Evolutionary conservation across 1,140 invertebrate species (phyloP).

Genomic region (Bombyx mandarina): DNA sequence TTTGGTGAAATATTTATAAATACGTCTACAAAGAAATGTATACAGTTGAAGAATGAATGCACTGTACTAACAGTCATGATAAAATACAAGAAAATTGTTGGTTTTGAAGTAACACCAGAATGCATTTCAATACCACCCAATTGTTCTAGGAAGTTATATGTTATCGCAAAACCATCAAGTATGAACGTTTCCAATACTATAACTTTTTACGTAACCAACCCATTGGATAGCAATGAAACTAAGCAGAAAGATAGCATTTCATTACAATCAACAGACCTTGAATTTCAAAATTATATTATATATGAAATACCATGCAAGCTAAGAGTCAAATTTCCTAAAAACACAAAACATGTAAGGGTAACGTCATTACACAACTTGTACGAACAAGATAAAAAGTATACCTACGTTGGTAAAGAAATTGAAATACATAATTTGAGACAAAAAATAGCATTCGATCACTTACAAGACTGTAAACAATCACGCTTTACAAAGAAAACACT

Average conservation of each 20-base stretch:
- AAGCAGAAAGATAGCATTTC: no score
- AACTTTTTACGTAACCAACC: constrained; percentile 41
- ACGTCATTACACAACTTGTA: constrained; percentile 51
- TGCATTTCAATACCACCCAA: constrained; percentile 40
- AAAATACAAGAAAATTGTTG: constrained; percentile 31
- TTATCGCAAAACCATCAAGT: constrained; percentile 40
- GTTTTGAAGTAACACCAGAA: constrained; percentile 36
- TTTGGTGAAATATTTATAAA: constrained; percentile 47
- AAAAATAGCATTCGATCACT: constrained; percentile 22
- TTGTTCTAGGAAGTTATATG: constrained; percentile 26
- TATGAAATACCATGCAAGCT: constrained; percentile 32
- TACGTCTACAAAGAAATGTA: constrained; percentile 29
- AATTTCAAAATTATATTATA: constrained; percentile 29
- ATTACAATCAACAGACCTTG: neutral
- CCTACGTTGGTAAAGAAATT: constrained; percentile 37
- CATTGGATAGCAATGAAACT: constrained; percentile 13
- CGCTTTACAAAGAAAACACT: constrained; percentile 19
- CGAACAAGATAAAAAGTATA: constrained; percentile 33
- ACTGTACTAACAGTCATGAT: constrained; percentile 35
- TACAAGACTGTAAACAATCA: constrained; percentile 23
- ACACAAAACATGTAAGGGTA: constrained; percentile 16
- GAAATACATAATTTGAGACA: constrained; percentile 22
- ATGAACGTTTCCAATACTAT: constrained; percentile 33
- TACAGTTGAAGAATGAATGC: constrained; percentile 45
- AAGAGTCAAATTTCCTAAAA: constrained; percentile 30